Evolutionary conservation across 2,797 vertebrate species (phyloP).

Genomic region (Poecilia wingei): DNA sequence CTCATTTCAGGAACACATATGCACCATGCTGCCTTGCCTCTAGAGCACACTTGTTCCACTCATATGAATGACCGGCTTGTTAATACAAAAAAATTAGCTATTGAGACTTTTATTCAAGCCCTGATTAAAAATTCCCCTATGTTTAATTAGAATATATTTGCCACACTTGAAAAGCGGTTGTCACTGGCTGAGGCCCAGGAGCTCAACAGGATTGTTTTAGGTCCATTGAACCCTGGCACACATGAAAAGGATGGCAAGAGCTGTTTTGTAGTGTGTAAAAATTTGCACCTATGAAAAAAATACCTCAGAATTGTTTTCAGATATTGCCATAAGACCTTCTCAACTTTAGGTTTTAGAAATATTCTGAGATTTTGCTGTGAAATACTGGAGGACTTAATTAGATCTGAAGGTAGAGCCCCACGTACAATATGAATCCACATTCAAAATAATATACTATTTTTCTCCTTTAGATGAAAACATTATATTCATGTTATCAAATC

Average conservation of each 20-base stretch:
- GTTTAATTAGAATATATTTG: constrained; percentile 78
- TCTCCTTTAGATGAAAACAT: not conserved
- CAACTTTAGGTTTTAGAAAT: not conserved
- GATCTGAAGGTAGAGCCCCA: not conserved
- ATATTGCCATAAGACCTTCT: not conserved
- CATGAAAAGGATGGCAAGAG: constrained; percentile 43
- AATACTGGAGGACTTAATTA: not conserved
- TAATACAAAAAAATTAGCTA: constrained; percentile 52
- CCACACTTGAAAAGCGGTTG: constrained; percentile 71
- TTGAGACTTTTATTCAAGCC: constrained; percentile 67
- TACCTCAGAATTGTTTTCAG: not conserved
- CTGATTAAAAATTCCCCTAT: constrained; percentile 76
- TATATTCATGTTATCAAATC: not conserved
- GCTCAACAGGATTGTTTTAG: constrained; percentile 37
- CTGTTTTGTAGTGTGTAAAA: constrained; percentile 1
- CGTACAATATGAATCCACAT: not conserved
- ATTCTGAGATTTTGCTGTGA: not conserved
- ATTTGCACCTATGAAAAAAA: constrained; percentile 6
- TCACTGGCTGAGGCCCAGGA: constrained; percentile 59
- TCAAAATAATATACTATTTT: not conserved
- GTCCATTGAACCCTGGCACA: constrained; percentile 39
- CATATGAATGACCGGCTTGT: constrained; percentile 71
- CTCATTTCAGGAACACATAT: constrained; percentile 65
- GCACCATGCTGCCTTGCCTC: constrained; percentile 25
- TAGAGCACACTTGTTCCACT: constrained; percentile 64